Conservation (phyloP, 2,113 vertebrate species). For the Odontophorus gujanensis region DNA sequence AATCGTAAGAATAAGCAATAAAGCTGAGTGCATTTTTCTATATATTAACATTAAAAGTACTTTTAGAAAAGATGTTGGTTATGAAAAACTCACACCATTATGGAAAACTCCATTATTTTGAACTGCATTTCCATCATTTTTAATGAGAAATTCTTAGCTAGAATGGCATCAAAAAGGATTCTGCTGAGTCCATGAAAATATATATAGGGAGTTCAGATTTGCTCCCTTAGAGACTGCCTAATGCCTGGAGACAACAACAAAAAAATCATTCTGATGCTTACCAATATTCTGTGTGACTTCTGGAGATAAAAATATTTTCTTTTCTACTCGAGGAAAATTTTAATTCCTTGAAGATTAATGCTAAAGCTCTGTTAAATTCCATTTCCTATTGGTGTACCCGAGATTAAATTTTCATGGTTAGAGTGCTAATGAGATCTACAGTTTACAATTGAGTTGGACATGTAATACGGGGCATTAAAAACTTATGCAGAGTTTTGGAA, state of each 20-base stretch:
- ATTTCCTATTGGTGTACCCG: background rate
- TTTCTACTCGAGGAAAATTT: background rate
- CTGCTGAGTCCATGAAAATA: background rate
- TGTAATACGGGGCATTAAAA: background rate
- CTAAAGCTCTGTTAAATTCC: background rate
- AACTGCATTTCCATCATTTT: background rate
- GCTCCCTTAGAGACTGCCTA: background rate
- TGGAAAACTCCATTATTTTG: background rate
- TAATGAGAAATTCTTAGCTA: background rate
- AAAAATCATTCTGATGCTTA: background rate
- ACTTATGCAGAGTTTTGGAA: background rate
- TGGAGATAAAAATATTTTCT: background rate
- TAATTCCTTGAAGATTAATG: conserved; percentile 1
- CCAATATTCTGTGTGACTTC: background rate
- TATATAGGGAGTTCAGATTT: background rate
- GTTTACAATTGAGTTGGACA: background rate
- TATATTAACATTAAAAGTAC: background rate
- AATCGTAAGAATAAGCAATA: background rate
- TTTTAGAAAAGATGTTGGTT: background rate
- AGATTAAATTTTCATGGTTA: background rate
- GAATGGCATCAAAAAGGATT: background rate
- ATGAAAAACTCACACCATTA: background rate
- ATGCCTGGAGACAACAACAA: background rate
- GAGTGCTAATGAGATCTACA: background rate
- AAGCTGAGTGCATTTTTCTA: background rate